A percentile compares a stretch with the other conserved stretches of the same genome.
Conservation (phyloP, 2,888 invertebrate genomes). For the Ametastegia equiseti region DNA sequence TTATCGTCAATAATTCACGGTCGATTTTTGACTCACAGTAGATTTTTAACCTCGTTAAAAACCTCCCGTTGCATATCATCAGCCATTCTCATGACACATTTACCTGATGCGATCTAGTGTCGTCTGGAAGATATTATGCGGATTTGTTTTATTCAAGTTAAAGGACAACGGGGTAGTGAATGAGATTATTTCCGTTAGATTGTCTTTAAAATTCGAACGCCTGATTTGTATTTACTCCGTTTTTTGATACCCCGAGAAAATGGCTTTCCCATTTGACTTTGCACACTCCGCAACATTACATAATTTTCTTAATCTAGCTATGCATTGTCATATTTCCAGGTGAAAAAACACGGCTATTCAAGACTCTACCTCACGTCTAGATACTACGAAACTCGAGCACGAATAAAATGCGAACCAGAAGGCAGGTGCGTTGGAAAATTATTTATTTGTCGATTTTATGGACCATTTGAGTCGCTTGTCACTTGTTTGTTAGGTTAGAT, state of each 20-base stretch:
- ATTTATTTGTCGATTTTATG: not conserved
- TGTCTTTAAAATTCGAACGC: not conserved
- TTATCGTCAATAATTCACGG: not conserved
- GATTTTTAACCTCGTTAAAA: not conserved
- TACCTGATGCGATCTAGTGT: not conserved
- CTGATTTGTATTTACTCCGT: not conserved
- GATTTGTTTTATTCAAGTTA: not conserved
- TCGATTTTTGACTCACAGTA: not conserved
- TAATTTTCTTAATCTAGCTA: slow-evolving; percentile 65
- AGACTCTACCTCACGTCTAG: slow-evolving; percentile 65
- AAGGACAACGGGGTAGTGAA: not conserved
- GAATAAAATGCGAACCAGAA: slow-evolving; percentile 62
- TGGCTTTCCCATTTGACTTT: slow-evolving; percentile 65
- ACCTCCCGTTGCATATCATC: not conserved
- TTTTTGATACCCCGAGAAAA: slow-evolving; percentile 64
- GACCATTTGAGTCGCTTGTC: not conserved
- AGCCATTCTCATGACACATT: not conserved
- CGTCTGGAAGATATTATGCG: not conserved
- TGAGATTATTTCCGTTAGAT: not conserved
- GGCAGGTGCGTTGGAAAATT: slow-evolving; percentile 59
- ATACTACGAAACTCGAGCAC: slow-evolving; percentile 65
- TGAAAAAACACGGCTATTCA: slow-evolving; percentile 67
- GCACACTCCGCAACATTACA: slow-evolving; percentile 60
- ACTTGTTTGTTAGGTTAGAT: not conserved
- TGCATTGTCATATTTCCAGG: slow-evolving; percentile 58